Evolutionary conservation across 1,140 invertebrate species (phyloP).

Genomic region (Drosophila subpulchrella): DNA sequence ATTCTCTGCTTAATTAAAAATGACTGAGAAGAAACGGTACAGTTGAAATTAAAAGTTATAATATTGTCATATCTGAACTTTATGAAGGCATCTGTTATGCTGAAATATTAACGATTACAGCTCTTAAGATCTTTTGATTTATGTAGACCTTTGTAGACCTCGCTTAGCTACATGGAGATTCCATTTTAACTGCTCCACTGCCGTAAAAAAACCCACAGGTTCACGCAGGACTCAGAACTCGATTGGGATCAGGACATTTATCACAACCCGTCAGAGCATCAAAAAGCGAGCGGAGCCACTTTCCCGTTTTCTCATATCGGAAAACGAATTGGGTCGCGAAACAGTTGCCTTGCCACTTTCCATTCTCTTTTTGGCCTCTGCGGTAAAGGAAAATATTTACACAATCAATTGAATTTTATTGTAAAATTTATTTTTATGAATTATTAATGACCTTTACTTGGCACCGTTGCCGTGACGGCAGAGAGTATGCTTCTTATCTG

Average conservation of each 20-base stretch:
- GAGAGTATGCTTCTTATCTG: slow-evolving; percentile 28
- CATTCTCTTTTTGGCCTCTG: slow-evolving; percentile 16
- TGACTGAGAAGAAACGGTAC: slow-evolving; percentile 4
- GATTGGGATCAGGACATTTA: slow-evolving; percentile 51
- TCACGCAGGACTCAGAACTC: background rate
- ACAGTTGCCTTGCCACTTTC: slow-evolving; percentile 1
- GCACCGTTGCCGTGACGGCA: background rate
- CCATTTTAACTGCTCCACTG: slow-evolving; percentile 28
- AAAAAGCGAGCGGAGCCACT: slow-evolving; percentile 37
- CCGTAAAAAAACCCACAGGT: slow-evolving; percentile 4
- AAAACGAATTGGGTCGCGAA: background rate
- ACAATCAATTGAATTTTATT: slow-evolving; percentile 81
- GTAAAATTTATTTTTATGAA: slow-evolving; percentile 73
- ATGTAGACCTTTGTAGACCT: slow-evolving; percentile 5
- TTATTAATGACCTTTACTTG: slow-evolving; percentile 69
- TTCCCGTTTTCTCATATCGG: slow-evolving; percentile 16
- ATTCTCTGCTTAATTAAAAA: slow-evolving; percentile 65
- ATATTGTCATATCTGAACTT: too few relatives aligned
- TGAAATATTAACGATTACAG: background rate
- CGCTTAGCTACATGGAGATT: background rate
- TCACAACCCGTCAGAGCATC: slow-evolving; percentile 46
- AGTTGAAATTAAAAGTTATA: too few relatives aligned
- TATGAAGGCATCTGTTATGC: too few relatives aligned
- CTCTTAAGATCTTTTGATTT: slow-evolving; percentile 28
- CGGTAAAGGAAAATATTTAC: slow-evolving; percentile 69